Evolutionary conservation across 2,113 vertebrate species (phyloP).

Genomic region (Laterallus jamaicensis): DNA sequence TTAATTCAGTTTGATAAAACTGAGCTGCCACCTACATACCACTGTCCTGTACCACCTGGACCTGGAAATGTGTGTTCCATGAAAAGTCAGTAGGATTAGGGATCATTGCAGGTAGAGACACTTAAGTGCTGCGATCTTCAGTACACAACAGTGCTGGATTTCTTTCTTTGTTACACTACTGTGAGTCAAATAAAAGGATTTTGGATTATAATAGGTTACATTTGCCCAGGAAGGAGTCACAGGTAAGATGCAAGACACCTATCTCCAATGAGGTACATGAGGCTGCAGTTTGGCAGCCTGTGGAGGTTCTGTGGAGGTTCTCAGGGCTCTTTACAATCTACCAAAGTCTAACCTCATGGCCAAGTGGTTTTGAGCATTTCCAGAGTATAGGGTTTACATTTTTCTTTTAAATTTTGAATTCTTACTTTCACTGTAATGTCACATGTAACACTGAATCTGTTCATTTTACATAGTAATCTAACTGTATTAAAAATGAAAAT

Average conservation of each 20-base stretch:
- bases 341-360: background rate
- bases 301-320: accelerated
- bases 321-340: background rate
- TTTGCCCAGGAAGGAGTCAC: background rate
- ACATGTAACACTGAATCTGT: background rate
- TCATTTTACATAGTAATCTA: background rate
- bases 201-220: background rate
- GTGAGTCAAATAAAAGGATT: background rate
- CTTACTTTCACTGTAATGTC: background rate
- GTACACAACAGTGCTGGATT: background rate
- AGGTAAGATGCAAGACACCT: background rate
- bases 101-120: background rate
- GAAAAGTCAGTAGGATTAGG: background rate
- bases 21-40: background rate
- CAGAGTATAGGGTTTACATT: background rate
- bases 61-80: background rate
- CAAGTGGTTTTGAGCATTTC: too few relatives aligned
- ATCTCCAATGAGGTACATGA: background rate
- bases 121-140: background rate
- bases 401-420: background rate
- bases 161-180: background rate
- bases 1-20: background rate
- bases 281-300: background rate
- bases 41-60: background rate
- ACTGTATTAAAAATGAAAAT: background rate